phyloP scores from a whole-genome alignment of 2,797 vertebrate genomes.

The Euphonia xanthogaster region DNA sequence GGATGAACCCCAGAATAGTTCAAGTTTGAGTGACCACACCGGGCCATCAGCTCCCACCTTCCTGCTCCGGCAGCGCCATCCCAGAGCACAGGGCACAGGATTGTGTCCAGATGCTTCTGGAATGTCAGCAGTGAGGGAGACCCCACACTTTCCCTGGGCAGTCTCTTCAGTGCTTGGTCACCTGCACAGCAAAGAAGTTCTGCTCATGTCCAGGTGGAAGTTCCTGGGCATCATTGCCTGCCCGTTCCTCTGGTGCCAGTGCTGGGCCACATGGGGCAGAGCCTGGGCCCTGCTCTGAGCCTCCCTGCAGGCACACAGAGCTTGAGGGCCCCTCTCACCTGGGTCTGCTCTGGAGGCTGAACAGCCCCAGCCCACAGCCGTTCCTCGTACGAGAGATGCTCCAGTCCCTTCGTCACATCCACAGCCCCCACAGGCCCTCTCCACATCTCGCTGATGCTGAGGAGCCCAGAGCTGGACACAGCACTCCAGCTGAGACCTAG shows the following conservation, averaged over 20 bases:
- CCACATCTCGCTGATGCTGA: not conserved
- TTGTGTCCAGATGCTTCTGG: not conserved
- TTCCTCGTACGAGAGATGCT: not conserved
- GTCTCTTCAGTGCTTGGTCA: not conserved
- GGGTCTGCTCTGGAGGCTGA: not conserved
- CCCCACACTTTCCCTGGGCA: not conserved
- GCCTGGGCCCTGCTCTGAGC: not conserved
- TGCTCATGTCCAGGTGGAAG: not conserved
- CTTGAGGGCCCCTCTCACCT: not conserved
- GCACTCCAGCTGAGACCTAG: not conserved
- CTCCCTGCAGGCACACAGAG: not conserved
- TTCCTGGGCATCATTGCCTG: not conserved
- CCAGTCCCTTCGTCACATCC: not conserved
- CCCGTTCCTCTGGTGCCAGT: not conserved
- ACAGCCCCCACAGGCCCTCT: not conserved
- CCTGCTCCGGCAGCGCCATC: not conserved
- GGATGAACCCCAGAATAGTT: not conserved
- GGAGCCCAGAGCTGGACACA: not conserved
- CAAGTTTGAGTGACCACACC: not conserved
- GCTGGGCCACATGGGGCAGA: not conserved
- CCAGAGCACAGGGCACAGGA: not conserved
- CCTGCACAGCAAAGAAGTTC: not conserved
- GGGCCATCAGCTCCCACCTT: not conserved
- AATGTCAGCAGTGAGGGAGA: not conserved
- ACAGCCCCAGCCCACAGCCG: not conserved